Percentiles rank a stretch among this genome's conserved stretches.
These are phyloP conservation scores for Girardia tigrina DNA, from an alignment of 2,888 invertebrate species.

Conservation along the genomic window DNA sequence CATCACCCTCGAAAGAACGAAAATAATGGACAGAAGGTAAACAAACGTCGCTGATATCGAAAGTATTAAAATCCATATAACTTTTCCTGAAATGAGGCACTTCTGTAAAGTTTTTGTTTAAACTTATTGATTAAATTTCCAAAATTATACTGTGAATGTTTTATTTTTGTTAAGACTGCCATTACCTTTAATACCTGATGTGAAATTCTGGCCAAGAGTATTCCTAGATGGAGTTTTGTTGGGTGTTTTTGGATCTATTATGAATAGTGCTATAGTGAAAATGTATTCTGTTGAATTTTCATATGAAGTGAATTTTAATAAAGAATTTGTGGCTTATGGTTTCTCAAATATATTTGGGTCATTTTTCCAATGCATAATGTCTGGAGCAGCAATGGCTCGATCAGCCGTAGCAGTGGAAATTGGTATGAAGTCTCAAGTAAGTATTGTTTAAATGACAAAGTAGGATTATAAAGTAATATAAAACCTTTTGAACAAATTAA, in stretches of 20 bases:
- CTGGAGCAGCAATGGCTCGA: conserved; percentile 30
- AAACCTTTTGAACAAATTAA: too few species aligned
- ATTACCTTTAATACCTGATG: conserved; percentile 32
- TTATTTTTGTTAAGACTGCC: too few species aligned
- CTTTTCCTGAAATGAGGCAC: too few species aligned
- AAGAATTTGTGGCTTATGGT: conserved; percentile 36
- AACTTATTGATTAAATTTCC: too few species aligned
- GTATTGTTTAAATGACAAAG: too few species aligned
- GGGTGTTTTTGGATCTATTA: conserved; percentile 15
- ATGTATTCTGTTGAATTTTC: conserved; percentile 31
- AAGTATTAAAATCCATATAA: too few species aligned
- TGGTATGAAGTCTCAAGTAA: conserved; percentile 35
- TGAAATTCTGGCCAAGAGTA: conserved; percentile 18
- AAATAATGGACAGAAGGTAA: too few species aligned
- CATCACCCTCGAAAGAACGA: too few species aligned
- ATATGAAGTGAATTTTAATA: conserved; percentile 35
- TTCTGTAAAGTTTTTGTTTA: too few species aligned
- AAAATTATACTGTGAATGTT: too few species aligned
- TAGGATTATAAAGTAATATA: too few species aligned
- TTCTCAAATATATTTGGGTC: conserved; percentile 34
- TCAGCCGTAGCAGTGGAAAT: conserved; percentile 35
- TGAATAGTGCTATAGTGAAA: conserved; percentile 31
- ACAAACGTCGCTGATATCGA: too few species aligned
- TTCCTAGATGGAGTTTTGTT: conserved; percentile 14
- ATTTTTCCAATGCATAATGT: conserved; percentile 35